A percentile compares a stretch with the other conserved stretches of the same genome.
Conservation (phyloP, 2,113 vertebrate genomes). For the Dipodomys spectabilis region DNA sequence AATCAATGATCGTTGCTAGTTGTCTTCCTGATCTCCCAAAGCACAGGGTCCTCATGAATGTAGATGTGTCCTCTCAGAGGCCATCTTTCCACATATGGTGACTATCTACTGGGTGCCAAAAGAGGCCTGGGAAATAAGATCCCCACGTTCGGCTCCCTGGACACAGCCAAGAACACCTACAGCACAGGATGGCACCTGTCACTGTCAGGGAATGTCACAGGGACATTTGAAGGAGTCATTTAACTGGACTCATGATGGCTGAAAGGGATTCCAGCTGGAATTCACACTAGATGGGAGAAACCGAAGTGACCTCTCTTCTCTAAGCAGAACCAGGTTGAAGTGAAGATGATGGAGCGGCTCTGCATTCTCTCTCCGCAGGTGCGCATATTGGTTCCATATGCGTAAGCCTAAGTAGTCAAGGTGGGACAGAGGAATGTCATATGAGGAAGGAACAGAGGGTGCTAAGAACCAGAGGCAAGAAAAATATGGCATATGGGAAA, state of each 20-base stretch:
- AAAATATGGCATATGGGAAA: background rate
- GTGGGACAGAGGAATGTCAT: background rate
- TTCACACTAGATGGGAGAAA: background rate
- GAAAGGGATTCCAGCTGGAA: background rate
- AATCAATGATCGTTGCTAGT: background rate
- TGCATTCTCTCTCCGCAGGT: no score
- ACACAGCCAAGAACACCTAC: background rate
- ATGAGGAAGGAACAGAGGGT: background rate
- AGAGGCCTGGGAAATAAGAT: background rate
- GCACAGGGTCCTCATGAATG: background rate
- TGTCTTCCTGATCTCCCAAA: background rate
- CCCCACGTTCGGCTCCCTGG: background rate
- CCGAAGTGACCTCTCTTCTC: no score
- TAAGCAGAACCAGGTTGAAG: no score
- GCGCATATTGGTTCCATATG: no score
- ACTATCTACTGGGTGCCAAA: background rate
- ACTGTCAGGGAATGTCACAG: background rate
- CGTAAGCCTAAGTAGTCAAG: background rate
- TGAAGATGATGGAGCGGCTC: no score
- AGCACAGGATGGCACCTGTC: background rate
- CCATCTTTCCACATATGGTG: background rate
- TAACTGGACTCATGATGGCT: background rate
- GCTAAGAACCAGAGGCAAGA: background rate
- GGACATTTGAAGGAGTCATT: background rate
- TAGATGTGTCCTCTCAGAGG: background rate